phyloP scores from a whole-genome alignment of 2,113 vertebrate genomes.

The Ciconia boyciana region DNA sequence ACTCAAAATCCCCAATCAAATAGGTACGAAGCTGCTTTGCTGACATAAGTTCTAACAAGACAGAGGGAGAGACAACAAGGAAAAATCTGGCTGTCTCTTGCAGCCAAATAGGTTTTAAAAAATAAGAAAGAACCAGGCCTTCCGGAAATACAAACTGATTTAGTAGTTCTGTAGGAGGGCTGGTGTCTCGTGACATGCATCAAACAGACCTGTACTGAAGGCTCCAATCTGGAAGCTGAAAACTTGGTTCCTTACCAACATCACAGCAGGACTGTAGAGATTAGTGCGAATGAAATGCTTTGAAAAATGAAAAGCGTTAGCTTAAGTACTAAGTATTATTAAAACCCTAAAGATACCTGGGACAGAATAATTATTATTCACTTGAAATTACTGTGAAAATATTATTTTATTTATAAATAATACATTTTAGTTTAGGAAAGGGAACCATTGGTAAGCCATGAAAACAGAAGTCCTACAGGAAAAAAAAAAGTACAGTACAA shows the following conservation, averaged over 20 bases:
- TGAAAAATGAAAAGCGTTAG: constrained; percentile 1
- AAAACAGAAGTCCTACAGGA: not conserved
- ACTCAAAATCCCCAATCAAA: not conserved
- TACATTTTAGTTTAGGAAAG: not conserved
- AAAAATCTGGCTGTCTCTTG: not conserved
- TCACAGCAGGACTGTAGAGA: constrained; percentile 16
- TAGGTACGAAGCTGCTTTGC: not conserved
- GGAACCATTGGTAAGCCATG: not conserved
- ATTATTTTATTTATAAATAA: not conserved
- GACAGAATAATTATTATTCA: not conserved
- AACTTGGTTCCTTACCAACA: constrained; percentile 14
- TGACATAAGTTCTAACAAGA: not conserved
- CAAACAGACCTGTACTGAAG: not conserved
- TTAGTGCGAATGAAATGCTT: not conserved
- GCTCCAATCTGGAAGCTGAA: constrained; percentile 5
- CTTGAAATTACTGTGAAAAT: not conserved
- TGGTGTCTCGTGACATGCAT: not conserved
- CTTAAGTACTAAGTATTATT: not conserved
- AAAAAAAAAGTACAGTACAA: not conserved
- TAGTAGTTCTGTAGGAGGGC: not conserved
- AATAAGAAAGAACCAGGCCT: not conserved
- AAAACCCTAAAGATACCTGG: not conserved
- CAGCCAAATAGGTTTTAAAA: not conserved
- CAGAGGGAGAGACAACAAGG: not conserved
- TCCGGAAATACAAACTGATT: constrained; percentile 1